These are phyloP conservation scores for Lepus americanus DNA, from an alignment of 2,113 vertebrate species.

Conservation along the genomic window DNA sequence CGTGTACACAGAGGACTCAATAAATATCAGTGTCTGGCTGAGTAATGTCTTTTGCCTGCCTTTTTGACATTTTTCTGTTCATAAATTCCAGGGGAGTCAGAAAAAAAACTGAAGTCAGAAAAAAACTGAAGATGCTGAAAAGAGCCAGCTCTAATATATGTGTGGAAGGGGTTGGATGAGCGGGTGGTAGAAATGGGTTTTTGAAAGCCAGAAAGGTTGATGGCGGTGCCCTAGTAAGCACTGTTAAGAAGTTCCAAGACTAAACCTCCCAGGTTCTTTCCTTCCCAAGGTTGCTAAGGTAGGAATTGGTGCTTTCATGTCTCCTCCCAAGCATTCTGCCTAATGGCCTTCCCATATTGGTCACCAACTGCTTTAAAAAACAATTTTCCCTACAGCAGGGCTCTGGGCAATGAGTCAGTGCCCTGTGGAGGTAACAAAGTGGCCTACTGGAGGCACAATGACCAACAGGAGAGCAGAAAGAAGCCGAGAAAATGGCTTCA, in stretches of 20 bases:
- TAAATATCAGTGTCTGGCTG: neutral
- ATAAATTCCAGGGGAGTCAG: neutral
- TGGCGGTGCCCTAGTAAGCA: neutral
- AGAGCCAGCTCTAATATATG: neutral
- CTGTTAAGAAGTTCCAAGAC: neutral
- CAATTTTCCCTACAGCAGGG: neutral
- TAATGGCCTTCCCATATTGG: neutral
- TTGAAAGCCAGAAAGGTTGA: neutral
- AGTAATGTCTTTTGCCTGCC: neutral
- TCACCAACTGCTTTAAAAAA: neutral
- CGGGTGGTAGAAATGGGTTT: neutral
- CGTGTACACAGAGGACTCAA: neutral
- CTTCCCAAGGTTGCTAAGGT: neutral
- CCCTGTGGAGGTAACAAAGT: too few relatives aligned
- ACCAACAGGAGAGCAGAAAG: neutral
- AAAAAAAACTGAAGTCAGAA: neutral
- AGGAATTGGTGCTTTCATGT: too few relatives aligned
- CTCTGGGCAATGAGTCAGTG: neutral
- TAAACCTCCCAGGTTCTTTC: neutral
- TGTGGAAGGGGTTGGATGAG: neutral
- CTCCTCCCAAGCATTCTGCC: neutral
- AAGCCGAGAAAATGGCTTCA: neutral
- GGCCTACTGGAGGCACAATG: too few relatives aligned
- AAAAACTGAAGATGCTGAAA: neutral
- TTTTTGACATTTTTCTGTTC: conserved; percentile 50